Evolutionary conservation across 2,797 vertebrate genomes (phyloP), one percentile per base, ranked within the genome.

Genomic region (Synaphobranchus kaupii): DNA sequence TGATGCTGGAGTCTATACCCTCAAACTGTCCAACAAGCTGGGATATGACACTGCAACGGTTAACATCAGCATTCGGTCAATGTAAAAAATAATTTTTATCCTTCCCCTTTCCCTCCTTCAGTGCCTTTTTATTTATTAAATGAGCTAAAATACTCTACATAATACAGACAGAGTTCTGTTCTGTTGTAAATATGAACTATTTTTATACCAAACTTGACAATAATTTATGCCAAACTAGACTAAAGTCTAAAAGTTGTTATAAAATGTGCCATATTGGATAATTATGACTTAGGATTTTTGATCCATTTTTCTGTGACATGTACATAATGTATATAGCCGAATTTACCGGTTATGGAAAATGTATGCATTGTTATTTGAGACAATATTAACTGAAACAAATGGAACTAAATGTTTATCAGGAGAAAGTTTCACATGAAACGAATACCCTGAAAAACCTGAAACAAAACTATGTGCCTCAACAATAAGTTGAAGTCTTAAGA

Each of bases 321-420:
- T 99, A 99, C 97, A 99, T 99, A 98, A 98, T 98, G 98, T 99
- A 99, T 97, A 98, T 97, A 98, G 98, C 98, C 98, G 97, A 96
- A 95, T 92, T 95, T 94, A 96, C 97, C 98, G 98, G 98, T 98
- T 98, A 98, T 98, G 94, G 95, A 96, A 93, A 97, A 97, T 98
- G 97, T 98, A 97, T 98, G 97, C 96, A 96, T 92, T 97, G 97
- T 98, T 96, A 98, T 98, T 98, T 97, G 96, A 97, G 98, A 98
- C 98, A 93, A 96, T 98, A 97, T 97, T 94, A 97, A 97, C 93
- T 90, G 96, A 97, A 98, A 97, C 95, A 96, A 96, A 96, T 95
- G 96, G 93, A 97, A 97, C 94, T 91, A 94, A 95, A 93, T 92
- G 22, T 94, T 97, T 97, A 94, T 95, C 92, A 98, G 97, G 98